These are phyloP conservation scores for Epinotia brunnichana DNA, from an alignment of 2,888 invertebrate species.

Conservation along the genomic window DNA sequence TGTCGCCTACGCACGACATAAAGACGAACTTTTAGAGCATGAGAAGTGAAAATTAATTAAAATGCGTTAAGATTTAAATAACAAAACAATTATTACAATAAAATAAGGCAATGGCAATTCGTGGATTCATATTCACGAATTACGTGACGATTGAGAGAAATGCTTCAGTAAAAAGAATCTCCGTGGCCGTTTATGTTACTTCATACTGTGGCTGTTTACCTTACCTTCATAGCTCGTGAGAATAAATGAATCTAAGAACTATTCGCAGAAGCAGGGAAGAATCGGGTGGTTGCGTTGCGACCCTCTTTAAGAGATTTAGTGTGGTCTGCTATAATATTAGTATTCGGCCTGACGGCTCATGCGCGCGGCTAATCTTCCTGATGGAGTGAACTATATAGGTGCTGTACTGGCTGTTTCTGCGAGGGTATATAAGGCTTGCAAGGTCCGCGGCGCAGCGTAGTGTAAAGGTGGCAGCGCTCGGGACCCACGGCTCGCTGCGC, in stretches of 20 bases:
- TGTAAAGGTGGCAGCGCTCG: constrained; percentile 58
- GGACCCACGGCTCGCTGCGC: constrained; percentile 54
- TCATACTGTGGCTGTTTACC: too few species aligned
- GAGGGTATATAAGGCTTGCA: constrained; percentile 70
- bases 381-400: constrained; percentile 61
- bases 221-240: too few species aligned
- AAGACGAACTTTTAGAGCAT: too few species aligned
- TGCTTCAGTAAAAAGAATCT: background rate
- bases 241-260: too few species aligned
- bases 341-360: constrained; percentile 62
- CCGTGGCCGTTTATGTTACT: too few species aligned
- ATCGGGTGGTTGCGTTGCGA: background rate
- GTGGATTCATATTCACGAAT: too few species aligned
- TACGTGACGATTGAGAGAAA: background rate
- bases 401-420: constrained; percentile 54
- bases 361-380: constrained; percentile 62
- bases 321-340: constrained; percentile 49
- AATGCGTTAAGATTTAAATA: too few species aligned
- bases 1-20: too few species aligned
- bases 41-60: too few species aligned
- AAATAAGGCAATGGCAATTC: too few species aligned
- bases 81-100: too few species aligned
- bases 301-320: constrained; percentile 44
- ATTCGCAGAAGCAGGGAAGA: background rate
- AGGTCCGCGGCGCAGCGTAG: constrained; percentile 68